Percentiles rank a stretch among this genome's conserved stretches.
Evolutionary conservation across 2,888 invertebrate species (phyloP).

Genomic region (Ommatoiulus sabulosus): DNA sequence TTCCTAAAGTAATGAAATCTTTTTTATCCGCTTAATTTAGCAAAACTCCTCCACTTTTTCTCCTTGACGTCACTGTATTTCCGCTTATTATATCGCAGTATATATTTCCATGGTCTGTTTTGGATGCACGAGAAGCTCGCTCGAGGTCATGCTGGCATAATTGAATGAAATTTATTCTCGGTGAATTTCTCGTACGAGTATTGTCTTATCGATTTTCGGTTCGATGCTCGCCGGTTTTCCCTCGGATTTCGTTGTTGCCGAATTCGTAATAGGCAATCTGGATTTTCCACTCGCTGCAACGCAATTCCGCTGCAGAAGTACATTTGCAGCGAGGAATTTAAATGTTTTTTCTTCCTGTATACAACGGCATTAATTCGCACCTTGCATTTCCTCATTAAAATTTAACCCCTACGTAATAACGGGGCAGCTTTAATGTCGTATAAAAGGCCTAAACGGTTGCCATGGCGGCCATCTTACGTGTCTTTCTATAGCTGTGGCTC

Average conservation of each 20-base stretch:
- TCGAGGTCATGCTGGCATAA: background rate
- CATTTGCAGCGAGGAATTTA: conserved; percentile 31
- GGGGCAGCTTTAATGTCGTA: background rate
- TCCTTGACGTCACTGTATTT: background rate
- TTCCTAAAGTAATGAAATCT: too few relatives aligned
- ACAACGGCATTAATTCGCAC: conserved; percentile 30
- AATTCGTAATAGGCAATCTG: conserved; percentile 37
- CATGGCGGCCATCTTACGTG: conserved; percentile 1
- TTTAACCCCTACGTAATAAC: background rate
- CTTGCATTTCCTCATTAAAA: conserved; percentile 33
- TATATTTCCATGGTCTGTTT: too few relatives aligned
- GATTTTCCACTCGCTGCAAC: background rate
- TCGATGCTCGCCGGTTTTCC: conserved; percentile 4
- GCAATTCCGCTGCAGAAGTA: background rate
- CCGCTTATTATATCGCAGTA: background rate
- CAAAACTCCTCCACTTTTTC: too few relatives aligned
- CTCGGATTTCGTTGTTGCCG: conserved; percentile 27
- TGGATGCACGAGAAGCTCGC: background rate
- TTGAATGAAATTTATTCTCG: conserved; percentile 24
- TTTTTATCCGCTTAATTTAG: too few relatives aligned
- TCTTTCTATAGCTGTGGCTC: background rate
- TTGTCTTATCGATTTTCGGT: conserved; percentile 20
- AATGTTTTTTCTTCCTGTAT: conserved; percentile 18
- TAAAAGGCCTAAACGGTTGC: conserved; percentile 23
- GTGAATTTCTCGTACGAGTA: conserved; percentile 5